Base-by-base conservation (phyloP, 2,113 vertebrate genomes). In the Hippolais icterina region DNA sequence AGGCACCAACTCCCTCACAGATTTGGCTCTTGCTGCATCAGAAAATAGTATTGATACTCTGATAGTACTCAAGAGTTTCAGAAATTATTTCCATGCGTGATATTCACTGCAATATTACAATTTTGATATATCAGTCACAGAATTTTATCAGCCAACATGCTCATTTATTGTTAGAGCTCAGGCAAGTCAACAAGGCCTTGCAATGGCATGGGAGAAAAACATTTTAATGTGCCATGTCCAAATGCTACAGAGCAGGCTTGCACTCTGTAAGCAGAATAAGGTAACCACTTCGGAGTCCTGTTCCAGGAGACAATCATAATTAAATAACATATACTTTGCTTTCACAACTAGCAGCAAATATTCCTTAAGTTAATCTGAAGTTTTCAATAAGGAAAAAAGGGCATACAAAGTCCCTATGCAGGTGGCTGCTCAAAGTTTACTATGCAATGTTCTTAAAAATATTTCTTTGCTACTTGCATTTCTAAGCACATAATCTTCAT, bases 311-410 rank as follows among this genome's bases (percentile, higher is more conserved):
- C 53, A 76, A 71, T 35, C 27, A 28, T 42, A 59, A 63, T 46
- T 82, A 87, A 90, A 71, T 63, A 81, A 82, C 0, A 7, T 16
- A 60, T 24, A 42, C n/a, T 90, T 74, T 44, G 59, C 76, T 95
- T 88, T 90, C 46, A 80, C n/a, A 69, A 53, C 47, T 75, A 94
- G 75, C 93, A 94, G 80, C 80, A 91, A 87, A 22, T 35, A 91
- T 15, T 90, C 39, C 52, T 94, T 52, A 74, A 86, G 21, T 37
- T 86, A 56, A 81, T 50, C 47, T 66, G 35, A 88, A 77, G 47
- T 56, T 69, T 65, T 12, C 13, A 74, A 72, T 17, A 64, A 52
- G 3, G 23, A 11, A 20, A 42, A 21, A 42, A 60, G 8, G 41
- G 11, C 28, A 83, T 41, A 53, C 21, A n/a, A 84, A 79, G 29